Percentiles rank a stretch among this genome's conserved stretches.
phyloP scores from a whole-genome alignment of 1,140 invertebrate species.

The Drosophila nikananu region DNA sequence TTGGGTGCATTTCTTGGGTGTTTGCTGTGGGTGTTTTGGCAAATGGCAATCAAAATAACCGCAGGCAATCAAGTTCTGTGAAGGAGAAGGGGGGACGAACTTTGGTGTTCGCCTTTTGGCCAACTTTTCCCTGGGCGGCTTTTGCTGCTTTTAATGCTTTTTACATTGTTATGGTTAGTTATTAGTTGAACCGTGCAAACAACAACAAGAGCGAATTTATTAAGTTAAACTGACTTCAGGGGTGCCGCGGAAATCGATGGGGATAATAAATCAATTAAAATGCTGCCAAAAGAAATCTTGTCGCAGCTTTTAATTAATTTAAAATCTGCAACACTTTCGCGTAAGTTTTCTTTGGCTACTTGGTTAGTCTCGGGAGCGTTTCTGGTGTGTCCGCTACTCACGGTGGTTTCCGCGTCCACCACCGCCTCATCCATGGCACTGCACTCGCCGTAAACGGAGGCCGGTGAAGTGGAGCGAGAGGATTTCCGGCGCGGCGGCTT shows the following conservation, averaged over 20 bases:
- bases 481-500: conserved; percentile 76
- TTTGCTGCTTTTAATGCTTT: conserved; percentile 36
- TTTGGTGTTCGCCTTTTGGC: conserved; percentile 38
- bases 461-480: conserved; percentile 80
- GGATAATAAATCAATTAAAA: not conserved
- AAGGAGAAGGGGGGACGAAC: conserved; percentile 24
- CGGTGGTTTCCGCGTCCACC: conserved; percentile 43
- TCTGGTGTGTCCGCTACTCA: conserved; percentile 62
- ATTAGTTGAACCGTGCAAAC: conserved; percentile 52
- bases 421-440: conserved; percentile 30
- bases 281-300: not conserved
- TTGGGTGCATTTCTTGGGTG: conserved; percentile 49
- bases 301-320: not conserved
- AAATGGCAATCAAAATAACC: conserved; percentile 79
- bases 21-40: conserved; percentile 44
- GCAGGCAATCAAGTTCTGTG: conserved; percentile 70
- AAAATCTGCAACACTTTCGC: not conserved
- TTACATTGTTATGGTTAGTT: conserved; percentile 63
- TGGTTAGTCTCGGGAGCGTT: conserved; percentile 36
- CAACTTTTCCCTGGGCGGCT: conserved; percentile 45
- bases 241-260: not conserved
- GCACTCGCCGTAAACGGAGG: conserved; percentile 39
- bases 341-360: conserved; percentile 3
- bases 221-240: conserved; percentile 1
- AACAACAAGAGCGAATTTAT: conserved; percentile 37